These are phyloP conservation scores for Apamea monoglypha DNA, from an alignment of 2,888 invertebrate species.

Conservation along the genomic window DNA sequence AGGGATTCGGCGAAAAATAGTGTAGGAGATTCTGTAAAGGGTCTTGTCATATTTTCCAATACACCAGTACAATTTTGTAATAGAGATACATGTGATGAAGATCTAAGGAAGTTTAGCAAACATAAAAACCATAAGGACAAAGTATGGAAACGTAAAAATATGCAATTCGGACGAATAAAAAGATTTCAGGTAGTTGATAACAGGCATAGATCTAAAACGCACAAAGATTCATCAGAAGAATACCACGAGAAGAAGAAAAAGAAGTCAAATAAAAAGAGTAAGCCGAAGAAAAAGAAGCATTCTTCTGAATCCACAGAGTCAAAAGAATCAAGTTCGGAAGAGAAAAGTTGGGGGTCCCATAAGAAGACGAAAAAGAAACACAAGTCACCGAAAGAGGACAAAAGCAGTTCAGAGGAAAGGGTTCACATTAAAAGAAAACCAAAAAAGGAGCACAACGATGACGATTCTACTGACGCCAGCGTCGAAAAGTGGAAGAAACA, in stretches of 20 bases:
- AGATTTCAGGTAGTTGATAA: slow-evolving; percentile 44
- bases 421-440: not conserved
- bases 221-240: not conserved
- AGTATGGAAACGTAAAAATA: not conserved
- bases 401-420: not conserved
- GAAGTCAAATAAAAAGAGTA: not conserved
- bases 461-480: not conserved
- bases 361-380: not conserved
- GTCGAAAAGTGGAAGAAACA: not conserved
- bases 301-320: slow-evolving; percentile 10
- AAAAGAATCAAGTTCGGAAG: not conserved
- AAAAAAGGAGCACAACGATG: not conserved
- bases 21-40: slow-evolving; percentile 64
- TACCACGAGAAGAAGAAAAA: not conserved
- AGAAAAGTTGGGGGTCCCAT: not conserved
- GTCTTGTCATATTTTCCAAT: slow-evolving; percentile 22
- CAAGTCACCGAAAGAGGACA: not conserved
- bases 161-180: not conserved
- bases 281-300: not conserved
- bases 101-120: slow-evolving; percentile 9
- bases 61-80: not conserved
- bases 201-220: not conserved
- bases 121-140: not conserved
- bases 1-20: not conserved
- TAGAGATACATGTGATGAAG: not conserved